Conservation (phyloP, 1,140 invertebrate genomes). For the Metaphire vulgaris region DNA sequence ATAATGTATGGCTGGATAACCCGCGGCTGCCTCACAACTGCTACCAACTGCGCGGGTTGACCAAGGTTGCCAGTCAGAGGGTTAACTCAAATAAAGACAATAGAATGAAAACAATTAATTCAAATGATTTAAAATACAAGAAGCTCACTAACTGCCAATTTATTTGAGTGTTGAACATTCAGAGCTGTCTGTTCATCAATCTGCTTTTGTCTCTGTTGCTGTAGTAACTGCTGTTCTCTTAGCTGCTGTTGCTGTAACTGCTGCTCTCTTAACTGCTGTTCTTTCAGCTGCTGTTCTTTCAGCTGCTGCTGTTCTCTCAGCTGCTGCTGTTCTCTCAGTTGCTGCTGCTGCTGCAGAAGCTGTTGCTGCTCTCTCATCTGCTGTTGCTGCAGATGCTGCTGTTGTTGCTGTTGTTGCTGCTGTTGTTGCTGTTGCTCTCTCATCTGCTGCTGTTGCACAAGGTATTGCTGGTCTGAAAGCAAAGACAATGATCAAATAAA, state of each 20-base stretch:
- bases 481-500: too few species aligned
- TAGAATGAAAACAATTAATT: too few species aligned
- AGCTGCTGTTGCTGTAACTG: background rate
- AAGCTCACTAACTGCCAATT: background rate
- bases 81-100: too few species aligned
- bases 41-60: too few species aligned
- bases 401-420: background rate
- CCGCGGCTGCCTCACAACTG: too few species aligned
- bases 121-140: background rate
- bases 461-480: background rate
- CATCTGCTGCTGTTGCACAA: background rate
- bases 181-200: background rate
- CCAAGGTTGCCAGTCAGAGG: too few species aligned
- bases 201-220: background rate
- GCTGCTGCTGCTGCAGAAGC: background rate
- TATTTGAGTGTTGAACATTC: background rate
- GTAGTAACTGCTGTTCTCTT: background rate
- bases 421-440: background rate
- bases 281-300: background rate
- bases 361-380: background rate
- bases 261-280: background rate
- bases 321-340: background rate
- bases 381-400: background rate
- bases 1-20: too few species aligned
- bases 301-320: background rate